Evolutionary conservation across 2,888 invertebrate genomes (phyloP).

Genomic region (Thalpophila matura): DNA sequence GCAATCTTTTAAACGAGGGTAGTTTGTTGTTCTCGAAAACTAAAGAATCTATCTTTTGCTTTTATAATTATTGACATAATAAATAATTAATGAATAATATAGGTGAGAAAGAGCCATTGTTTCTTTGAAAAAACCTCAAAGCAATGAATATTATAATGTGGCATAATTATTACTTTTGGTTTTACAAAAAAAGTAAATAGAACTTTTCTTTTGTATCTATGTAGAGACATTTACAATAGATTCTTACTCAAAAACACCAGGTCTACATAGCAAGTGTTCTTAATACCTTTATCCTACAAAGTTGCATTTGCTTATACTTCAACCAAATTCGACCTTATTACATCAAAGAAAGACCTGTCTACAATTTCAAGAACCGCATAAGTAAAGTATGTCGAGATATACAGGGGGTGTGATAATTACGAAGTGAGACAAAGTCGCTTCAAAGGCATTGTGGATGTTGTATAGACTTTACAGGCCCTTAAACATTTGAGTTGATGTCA

Average conservation of each 20-base stretch:
- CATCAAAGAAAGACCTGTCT: slow-evolving; percentile 37
- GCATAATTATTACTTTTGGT: background rate
- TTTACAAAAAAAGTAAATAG: slow-evolving; percentile 1
- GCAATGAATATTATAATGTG: background rate
- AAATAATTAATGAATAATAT: no score
- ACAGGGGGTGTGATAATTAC: slow-evolving; percentile 89
- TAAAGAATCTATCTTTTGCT: no score
- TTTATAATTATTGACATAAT: no score
- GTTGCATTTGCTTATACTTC: background rate
- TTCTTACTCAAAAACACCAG: slow-evolving; percentile 48
- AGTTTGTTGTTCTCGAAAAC: slow-evolving; percentile 24
- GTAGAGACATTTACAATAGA: slow-evolving; percentile 40
- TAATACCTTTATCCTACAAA: slow-evolving; percentile 65
- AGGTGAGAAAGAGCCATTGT: no score
- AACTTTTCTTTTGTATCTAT: no score
- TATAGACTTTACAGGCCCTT: slow-evolving; percentile 86
- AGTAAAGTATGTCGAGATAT: slow-evolving; percentile 72
- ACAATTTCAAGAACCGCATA: slow-evolving; percentile 48
- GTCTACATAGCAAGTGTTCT: slow-evolving; percentile 71
- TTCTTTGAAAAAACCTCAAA: no score
- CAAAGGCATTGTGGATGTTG: slow-evolving; percentile 87
- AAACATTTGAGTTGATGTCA: slow-evolving; percentile 85
- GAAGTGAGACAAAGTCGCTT: slow-evolving; percentile 88
- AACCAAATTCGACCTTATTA: slow-evolving; percentile 47
- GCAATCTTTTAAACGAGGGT: slow-evolving; percentile 1